Conservation (phyloP, 2,113 vertebrate genomes). For the Tachuris rubrigastra region DNA sequence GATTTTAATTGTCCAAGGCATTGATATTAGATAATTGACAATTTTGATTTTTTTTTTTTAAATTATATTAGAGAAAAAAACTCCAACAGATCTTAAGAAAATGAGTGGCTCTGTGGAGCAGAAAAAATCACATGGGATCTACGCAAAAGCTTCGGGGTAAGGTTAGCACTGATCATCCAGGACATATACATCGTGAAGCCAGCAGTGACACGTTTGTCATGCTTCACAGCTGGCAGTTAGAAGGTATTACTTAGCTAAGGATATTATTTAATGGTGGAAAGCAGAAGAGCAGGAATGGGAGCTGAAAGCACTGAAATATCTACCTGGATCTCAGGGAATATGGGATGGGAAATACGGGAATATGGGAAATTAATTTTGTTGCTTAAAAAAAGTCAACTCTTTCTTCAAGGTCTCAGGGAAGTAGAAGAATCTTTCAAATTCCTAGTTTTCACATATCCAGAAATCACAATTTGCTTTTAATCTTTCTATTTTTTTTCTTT, state of each 20-base stretch:
- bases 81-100: not conserved
- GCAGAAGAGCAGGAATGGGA: not conserved
- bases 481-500: too few relatives aligned
- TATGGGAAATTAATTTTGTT: not conserved
- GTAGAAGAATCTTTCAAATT: not conserved
- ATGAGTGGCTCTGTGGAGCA: not conserved
- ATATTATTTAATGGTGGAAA: not conserved
- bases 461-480: not conserved
- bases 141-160: not conserved
- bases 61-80: not conserved
- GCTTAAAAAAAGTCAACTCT: not conserved
- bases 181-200: not conserved
- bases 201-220: not conserved
- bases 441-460: not conserved
- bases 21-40: too few relatives aligned
- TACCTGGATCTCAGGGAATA: not conserved
- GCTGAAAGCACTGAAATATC: not conserved
- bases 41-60: not conserved
- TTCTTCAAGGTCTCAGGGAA: not conserved
- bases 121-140: accelerated
- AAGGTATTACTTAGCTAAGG: not conserved
- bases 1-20: not conserved
- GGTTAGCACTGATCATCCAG: not conserved
- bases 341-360: too few relatives aligned
- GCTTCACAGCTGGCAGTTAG: not conserved